Evolutionary conservation across 2,113 vertebrate genomes (phyloP).

Genomic region (Sakesphorus luctuosus): DNA sequence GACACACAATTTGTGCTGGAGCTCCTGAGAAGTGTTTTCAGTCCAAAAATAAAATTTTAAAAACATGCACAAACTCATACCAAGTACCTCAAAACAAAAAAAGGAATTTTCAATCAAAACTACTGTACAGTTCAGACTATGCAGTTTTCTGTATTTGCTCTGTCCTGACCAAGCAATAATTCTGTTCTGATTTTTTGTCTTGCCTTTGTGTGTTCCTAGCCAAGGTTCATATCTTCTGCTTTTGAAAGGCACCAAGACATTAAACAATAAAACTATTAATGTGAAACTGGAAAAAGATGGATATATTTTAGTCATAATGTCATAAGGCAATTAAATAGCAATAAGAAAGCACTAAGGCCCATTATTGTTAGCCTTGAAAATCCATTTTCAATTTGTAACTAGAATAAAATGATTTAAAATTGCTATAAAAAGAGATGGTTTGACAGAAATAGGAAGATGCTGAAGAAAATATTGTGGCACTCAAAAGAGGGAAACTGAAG

Average conservation of each 20-base stretch:
- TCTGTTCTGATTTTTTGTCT: not conserved
- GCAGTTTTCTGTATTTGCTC: not conserved
- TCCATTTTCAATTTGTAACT: not conserved
- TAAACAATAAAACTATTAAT: not conserved
- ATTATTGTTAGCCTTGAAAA: not conserved
- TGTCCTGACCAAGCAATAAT: not conserved
- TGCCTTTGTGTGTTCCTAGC: not conserved
- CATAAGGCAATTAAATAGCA: constrained; percentile 12
- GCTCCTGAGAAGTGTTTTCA: not conserved
- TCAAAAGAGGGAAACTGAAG: not conserved
- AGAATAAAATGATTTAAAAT: constrained; percentile 9
- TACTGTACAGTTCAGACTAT: not conserved
- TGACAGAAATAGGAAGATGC: not conserved
- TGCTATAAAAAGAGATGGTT: not conserved
- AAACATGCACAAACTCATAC: not conserved
- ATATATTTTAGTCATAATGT: not conserved
- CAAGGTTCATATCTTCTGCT: not conserved
- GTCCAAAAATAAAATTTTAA: not conserved
- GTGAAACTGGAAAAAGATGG: not conserved
- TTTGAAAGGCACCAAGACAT: not conserved
- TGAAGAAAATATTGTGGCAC: not conserved
- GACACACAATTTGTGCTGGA: not conserved
- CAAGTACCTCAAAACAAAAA: not conserved
- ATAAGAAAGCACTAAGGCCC: not conserved
- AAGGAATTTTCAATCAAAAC: not conserved